Evolutionary conservation across 2,113 vertebrate species (phyloP).

Genomic region (Colossoma macropomum): DNA sequence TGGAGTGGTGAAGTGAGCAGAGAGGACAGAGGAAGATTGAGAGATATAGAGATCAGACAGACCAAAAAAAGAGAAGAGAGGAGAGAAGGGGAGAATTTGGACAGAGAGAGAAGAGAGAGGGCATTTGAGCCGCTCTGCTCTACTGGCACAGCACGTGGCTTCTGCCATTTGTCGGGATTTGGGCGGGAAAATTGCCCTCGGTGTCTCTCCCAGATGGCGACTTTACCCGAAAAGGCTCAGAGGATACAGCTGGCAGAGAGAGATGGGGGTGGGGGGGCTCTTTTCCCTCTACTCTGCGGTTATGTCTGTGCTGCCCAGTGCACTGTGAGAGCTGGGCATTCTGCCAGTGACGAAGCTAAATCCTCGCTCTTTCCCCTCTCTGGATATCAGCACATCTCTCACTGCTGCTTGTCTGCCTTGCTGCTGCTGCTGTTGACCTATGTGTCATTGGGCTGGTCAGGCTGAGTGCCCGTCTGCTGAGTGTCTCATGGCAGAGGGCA

Average conservation of each 20-base stretch:
- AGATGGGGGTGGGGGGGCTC: not conserved
- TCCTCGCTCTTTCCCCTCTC: constrained; percentile 17
- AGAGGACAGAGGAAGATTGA: not conserved
- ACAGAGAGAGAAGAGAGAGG: not conserved
- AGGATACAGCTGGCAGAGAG: constrained; percentile 40
- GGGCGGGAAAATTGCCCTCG: constrained; percentile 51
- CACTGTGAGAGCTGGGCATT: constrained; percentile 30
- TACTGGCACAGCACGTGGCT: constrained; percentile 41
- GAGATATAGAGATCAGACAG: not conserved
- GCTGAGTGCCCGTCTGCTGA: not conserved
- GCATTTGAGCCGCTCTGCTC: constrained; percentile 29
- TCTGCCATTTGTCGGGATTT: constrained; percentile 59
- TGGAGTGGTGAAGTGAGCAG: not conserved
- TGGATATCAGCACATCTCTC: constrained; percentile 22
- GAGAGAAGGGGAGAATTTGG: constrained; percentile 29
- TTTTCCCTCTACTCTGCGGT: constrained; percentile 5
- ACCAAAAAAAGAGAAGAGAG: not conserved
- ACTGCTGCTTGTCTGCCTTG: not conserved
- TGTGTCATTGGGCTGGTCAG: not conserved
- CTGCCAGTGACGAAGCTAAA: constrained; percentile 27
- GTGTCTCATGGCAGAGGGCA: not conserved
- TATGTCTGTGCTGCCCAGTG: constrained; percentile 29
- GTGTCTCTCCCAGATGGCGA: constrained; percentile 50
- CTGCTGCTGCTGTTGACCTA: constrained; percentile 16
- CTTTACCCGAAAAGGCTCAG: constrained; percentile 39